Evolutionary conservation across 2,888 invertebrate species (phyloP), one percentile per base, ranked within the genome.

Genomic region (Emmelina monodactyla): DNA sequence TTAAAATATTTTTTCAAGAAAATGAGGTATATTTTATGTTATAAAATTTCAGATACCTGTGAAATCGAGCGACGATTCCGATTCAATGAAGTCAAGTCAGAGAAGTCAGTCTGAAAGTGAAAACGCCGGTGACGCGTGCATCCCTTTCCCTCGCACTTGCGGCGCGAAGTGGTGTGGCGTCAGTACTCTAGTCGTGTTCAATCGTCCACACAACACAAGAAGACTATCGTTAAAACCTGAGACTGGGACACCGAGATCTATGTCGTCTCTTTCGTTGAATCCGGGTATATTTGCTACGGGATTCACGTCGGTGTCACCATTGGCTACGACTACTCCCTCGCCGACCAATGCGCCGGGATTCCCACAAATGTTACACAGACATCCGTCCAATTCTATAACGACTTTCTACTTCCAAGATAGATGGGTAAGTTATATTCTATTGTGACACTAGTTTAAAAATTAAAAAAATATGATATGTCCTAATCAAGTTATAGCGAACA

Each of bases 61-160:
- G 1, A 84, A 85, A 52, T 70, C 79, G 4, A 83, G 71, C 41
- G 83, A 81, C 37, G 83, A 83, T 41, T 62, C 62, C 2, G 78
- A 79, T 44, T 76, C 75, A 2, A 67, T 73, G 58, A 79, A 76
- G 45, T 73, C 73, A 11, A 75, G 75, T 42, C 79, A 78, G 50
- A 50, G 76, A 42, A 75, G 78, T 47, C 73, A 76, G 41, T 80
- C 80, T 0, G 80, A 80, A 39, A 69, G 78, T 42, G 80, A 78
- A 42, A 76, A 76, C 43, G 79, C 79, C 0, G 80, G 83, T 19
- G 92, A 92, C 55, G 87, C 91, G 5, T 92, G 91, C 58, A 91
- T 97, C 47, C 97, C 97, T 0, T 97, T 95, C 66, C 97, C 97
- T 0, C 83, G 94, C 35, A 97, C 96, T 0, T 94, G 94, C 7